Evolutionary conservation across 2,797 vertebrate species (phyloP).

Genomic region (Poeciliopsis paucimaculata): DNA sequence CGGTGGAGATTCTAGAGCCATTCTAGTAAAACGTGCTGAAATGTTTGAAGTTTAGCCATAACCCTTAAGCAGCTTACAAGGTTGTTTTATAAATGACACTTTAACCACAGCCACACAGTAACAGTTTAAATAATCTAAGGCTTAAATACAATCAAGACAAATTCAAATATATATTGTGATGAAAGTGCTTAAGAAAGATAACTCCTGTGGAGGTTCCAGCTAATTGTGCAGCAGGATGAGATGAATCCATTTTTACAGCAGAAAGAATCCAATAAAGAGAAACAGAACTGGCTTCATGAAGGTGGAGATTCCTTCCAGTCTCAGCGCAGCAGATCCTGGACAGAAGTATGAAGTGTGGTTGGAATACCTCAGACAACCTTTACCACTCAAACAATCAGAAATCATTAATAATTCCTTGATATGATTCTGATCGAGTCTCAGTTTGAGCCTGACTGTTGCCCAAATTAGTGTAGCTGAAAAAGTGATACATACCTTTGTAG

Average conservation of each 20-base stretch:
- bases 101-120: background rate
- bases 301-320: conserved; percentile 52
- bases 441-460: background rate
- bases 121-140: background rate
- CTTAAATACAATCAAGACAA: background rate
- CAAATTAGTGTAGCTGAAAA: background rate
- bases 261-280: conserved; percentile 63
- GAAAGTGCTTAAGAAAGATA: background rate
- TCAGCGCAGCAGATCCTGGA: conserved; percentile 67
- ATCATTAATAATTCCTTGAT: background rate
- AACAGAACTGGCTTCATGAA: conserved; percentile 67
- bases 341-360: background rate
- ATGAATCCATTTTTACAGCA: conserved; percentile 48
- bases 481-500: too few relatives aligned
- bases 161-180: background rate
- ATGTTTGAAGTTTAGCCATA: conserved; percentile 5
- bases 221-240: background rate
- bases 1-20: conserved; percentile 55
- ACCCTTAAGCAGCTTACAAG: background rate
- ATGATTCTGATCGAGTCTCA: background rate
- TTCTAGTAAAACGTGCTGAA: conserved; percentile 51
- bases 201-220: background rate
- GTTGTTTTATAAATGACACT: background rate
- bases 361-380: background rate
- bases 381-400: background rate